phyloP scores from a whole-genome alignment of 23 tunicate genomes.

The Styela clava region DNA sequence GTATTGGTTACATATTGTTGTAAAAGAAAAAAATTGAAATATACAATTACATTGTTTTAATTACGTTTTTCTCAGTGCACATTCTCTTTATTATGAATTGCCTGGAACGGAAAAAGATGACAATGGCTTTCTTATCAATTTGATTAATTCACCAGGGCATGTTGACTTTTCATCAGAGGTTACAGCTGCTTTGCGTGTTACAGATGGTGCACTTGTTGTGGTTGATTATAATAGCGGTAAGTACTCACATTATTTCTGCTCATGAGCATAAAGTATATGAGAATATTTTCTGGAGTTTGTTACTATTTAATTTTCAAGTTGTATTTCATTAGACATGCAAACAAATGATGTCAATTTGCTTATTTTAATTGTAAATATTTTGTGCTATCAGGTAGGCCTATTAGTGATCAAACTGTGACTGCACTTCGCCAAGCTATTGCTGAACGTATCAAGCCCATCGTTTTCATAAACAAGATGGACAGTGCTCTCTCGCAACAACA shows the following conservation, averaged over 20 bases:
- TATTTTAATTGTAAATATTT: no score
- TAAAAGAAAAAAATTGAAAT: no score
- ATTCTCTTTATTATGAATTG: slow-evolving; percentile 80
- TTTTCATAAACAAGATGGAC: slow-evolving; percentile 99
- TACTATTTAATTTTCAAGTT: no score
- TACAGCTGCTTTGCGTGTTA: slow-evolving; percentile 98
- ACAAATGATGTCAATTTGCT: no score
- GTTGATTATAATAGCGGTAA: slow-evolving; percentile 96
- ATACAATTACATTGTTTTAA: no score
- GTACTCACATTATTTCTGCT: no score
- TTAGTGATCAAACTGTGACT: slow-evolving; percentile 96
- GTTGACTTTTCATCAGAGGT: slow-evolving; percentile 99
- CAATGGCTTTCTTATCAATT: slow-evolving; percentile 89
- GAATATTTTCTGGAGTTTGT: no score
- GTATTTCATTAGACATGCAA: no score
- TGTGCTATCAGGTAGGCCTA: no score
- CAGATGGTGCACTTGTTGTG: slow-evolving; percentile 97
- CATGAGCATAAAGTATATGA: no score
- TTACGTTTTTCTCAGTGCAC: slow-evolving; percentile 61
- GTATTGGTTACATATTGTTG: no score
- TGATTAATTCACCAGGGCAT: slow-evolving; percentile 97
- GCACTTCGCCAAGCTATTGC: slow-evolving; percentile 96
- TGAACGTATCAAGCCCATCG: slow-evolving; percentile 90
- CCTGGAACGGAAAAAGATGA: slow-evolving; percentile 59
- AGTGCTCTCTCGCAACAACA: slow-evolving; percentile 90